Evolutionary conservation across 2,797 vertebrate species (phyloP).

Genomic region (Cirrhinus molitorella): DNA sequence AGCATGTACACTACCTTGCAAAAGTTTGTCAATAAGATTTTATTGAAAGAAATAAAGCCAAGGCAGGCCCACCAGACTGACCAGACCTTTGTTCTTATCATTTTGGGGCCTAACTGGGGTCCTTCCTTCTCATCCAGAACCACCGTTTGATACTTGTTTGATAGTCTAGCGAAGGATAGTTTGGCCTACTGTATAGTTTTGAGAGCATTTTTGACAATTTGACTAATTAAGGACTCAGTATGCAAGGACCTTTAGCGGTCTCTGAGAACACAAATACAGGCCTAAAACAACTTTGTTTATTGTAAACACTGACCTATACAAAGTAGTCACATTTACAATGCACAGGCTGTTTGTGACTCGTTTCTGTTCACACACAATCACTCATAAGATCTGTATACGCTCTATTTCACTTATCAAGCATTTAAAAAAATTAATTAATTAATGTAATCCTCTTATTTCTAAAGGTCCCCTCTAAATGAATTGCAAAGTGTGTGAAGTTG

Average conservation of each 20-base stretch:
- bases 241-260: too few relatives aligned
- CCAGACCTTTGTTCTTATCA: too few relatives aligned
- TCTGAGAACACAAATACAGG: neutral
- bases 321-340: neutral
- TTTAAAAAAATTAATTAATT: too few relatives aligned
- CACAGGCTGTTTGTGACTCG: neutral
- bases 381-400: neutral
- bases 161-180: too few relatives aligned
- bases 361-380: neutral
- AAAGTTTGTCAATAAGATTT: neutral
- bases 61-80: too few relatives aligned
- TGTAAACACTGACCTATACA: neutral
- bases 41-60: neutral
- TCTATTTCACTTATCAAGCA: neutral
- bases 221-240: too few relatives aligned
- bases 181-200: too few relatives aligned
- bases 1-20: neutral
- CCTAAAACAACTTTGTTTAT: neutral
- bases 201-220: too few relatives aligned
- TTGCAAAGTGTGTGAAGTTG: neutral
- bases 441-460: neutral
- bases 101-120: too few relatives aligned
- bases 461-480: neutral
- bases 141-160: too few relatives aligned
- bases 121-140: too few relatives aligned